Conservation (phyloP, 2,113 vertebrate genomes). For the Silurus glanis region DNA sequence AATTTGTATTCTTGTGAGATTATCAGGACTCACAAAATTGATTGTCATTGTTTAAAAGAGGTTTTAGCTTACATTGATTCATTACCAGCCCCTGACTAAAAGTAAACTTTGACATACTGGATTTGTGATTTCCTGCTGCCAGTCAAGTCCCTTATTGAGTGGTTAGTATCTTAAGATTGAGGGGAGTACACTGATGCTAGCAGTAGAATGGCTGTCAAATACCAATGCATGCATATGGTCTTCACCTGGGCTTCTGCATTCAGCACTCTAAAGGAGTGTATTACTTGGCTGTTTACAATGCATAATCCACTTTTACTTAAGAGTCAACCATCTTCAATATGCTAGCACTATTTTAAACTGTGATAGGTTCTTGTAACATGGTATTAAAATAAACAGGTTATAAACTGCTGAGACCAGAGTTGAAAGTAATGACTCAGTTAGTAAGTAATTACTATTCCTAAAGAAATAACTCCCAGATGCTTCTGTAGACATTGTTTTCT, state of each 20-base stretch:
- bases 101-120: not conserved
- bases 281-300: not conserved
- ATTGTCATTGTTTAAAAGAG: not conserved
- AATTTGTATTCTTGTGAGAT: not conserved
- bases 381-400: not conserved
- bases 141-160: not conserved
- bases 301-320: not conserved
- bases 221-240: not conserved
- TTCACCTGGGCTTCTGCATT: not conserved
- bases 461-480: not conserved
- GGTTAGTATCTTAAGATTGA: not conserved
- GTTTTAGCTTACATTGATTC: not conserved
- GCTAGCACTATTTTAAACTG: not conserved
- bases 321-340: not conserved
- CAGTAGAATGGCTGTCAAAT: not conserved
- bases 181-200: not conserved
- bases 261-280: not conserved
- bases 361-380: not conserved
- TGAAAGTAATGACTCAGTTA: not conserved
- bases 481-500: not conserved
- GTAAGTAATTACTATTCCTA: not conserved
- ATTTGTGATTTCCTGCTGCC: not conserved
- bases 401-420: not conserved
- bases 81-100: not conserved
- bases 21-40: slow-evolving; percentile 5